Evolutionary conservation across 2,888 invertebrate genomes (phyloP).

Genomic region (Heterodera filipjevi): DNA sequence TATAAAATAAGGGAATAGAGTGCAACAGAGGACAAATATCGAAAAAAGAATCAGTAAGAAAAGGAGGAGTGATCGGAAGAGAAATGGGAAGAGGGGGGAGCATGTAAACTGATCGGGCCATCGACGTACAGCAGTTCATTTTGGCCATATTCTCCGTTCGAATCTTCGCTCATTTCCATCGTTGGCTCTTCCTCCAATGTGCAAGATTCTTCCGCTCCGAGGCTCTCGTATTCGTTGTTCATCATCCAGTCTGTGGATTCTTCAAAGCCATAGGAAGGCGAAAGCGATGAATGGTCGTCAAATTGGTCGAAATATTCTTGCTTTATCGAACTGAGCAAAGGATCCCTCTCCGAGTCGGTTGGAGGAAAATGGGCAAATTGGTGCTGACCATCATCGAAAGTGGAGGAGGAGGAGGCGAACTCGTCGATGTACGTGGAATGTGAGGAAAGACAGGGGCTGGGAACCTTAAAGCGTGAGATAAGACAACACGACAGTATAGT

Average conservation of each 20-base stretch:
- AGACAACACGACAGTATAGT: background rate
- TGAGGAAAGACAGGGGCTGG: slow-evolving; percentile 1
- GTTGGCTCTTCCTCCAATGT: background rate
- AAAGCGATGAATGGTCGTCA: background rate
- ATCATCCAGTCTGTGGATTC: background rate
- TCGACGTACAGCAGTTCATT: background rate
- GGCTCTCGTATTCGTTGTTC: background rate
- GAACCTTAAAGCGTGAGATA: background rate
- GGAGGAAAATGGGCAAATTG: background rate
- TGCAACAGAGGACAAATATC: background rate
- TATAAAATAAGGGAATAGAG: background rate
- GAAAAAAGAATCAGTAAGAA: background rate
- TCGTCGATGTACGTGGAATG: background rate
- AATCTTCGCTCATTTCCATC: background rate
- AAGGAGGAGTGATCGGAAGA: background rate
- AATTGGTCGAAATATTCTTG: background rate
- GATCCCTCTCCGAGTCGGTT: background rate
- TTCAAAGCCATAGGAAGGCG: background rate
- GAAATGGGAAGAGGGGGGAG: background rate
- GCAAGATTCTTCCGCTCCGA: background rate
- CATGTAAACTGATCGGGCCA: background rate
- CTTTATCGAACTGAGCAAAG: background rate
- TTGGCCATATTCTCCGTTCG: background rate
- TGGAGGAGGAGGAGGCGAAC: slow-evolving; percentile 9
- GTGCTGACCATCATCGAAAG: background rate